phyloP scores from a whole-genome alignment of 2,797 vertebrate genomes.

The Ptychobarbus kaznakovi region DNA sequence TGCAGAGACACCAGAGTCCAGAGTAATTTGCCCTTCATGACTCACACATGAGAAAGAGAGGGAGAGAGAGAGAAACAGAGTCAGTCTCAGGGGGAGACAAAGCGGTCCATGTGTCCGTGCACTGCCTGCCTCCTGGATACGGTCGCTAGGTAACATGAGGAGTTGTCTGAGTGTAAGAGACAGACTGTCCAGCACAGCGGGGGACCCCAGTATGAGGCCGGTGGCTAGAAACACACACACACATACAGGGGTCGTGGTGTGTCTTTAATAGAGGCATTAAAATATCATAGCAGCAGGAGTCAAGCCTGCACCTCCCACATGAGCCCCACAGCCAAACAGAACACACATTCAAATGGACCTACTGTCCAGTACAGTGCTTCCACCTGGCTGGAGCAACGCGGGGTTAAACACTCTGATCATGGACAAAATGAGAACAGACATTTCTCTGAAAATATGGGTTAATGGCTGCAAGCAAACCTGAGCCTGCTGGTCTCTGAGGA shows the following conservation, averaged over 20 bases:
- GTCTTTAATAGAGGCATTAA: constrained; percentile 10
- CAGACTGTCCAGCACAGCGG: constrained; percentile 31
- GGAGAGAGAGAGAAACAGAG: constrained; percentile 48
- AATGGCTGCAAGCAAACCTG: constrained; percentile 1
- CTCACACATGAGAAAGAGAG: constrained; percentile 16
- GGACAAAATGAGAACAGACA: constrained; percentile 9
- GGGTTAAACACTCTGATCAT: constrained; percentile 12
- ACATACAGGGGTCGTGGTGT: neutral
- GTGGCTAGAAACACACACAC: constrained; percentile 45
- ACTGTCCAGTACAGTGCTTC: neutral
- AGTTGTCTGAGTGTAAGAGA: constrained; percentile 51
- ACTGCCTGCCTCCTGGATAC: constrained; percentile 68
- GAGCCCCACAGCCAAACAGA: neutral
- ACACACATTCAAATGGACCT: neutral
- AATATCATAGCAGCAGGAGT: constrained; percentile 18
- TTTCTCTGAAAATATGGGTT: constrained; percentile 14
- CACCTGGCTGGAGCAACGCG: neutral
- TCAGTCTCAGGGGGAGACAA: constrained; percentile 36
- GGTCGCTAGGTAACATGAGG: constrained; percentile 75
- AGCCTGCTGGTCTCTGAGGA: neutral
- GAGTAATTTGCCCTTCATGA: constrained; percentile 31
- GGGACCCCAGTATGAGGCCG: constrained; percentile 24
- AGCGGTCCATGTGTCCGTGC: constrained; percentile 47
- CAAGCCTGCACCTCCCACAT: neutral
- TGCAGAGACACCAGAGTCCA: neutral